These are phyloP conservation scores for Orthosia cruda DNA, from an alignment of 2,888 invertebrate species.

Conservation along the genomic window DNA sequence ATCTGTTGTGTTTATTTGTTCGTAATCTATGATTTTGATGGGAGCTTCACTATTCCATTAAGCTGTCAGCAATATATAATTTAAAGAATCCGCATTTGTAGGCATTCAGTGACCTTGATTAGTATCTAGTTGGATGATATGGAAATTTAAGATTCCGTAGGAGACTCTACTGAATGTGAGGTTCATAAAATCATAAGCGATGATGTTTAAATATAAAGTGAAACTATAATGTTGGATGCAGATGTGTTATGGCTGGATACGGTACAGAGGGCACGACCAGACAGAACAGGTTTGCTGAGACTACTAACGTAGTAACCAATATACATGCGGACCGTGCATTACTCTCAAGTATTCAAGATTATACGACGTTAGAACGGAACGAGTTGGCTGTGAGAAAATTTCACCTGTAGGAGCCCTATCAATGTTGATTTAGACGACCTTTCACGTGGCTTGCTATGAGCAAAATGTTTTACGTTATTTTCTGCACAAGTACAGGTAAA, in stretches of 20 bases:
- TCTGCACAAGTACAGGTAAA: constrained; percentile 15
- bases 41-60: constrained; percentile 74
- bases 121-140: constrained; percentile 59
- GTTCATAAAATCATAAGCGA: constrained; percentile 71
- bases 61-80: constrained; percentile 77
- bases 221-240: constrained; percentile 84
- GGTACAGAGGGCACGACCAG: constrained; percentile 89
- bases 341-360: constrained; percentile 81
- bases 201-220: constrained; percentile 85
- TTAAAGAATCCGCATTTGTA: constrained; percentile 63
- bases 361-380: constrained; percentile 79
- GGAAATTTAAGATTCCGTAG: constrained; percentile 51
- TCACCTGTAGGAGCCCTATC: constrained; percentile 84
- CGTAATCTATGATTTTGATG: constrained; percentile 73
- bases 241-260: constrained; percentile 81
- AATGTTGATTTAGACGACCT: constrained; percentile 73
- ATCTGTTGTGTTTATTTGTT: constrained; percentile 69
- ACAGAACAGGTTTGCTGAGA: constrained; percentile 87
- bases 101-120: constrained; percentile 67
- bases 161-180: constrained; percentile 49
- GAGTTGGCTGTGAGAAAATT: constrained; percentile 88
- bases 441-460: constrained; percentile 58
- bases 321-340: constrained; percentile 86
- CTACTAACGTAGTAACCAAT: constrained; percentile 91
- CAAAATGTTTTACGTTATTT: constrained; percentile 71